A percentile compares a stretch with the other conserved stretches of the same genome.
phyloP scores from a whole-genome alignment of 2,888 invertebrate genomes.

The Agapostemon virescens region DNA sequence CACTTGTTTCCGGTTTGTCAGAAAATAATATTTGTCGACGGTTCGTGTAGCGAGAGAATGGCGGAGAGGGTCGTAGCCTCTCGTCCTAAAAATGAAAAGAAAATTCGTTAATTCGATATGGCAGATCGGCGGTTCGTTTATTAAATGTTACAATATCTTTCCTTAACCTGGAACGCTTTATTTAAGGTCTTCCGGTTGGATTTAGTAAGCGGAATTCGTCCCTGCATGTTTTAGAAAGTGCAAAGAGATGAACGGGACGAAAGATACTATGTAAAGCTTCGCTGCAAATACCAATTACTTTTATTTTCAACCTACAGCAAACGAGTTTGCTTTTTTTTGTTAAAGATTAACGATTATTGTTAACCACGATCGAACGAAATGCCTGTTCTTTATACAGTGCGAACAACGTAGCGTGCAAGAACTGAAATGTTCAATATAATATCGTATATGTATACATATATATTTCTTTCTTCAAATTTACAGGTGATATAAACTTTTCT shows the following conservation, averaged over 20 bases:
- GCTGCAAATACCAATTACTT: neutral
- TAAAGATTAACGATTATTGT: neutral
- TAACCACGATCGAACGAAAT: constrained; percentile 13
- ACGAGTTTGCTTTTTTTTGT: neutral
- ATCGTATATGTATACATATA: constrained; percentile 33
- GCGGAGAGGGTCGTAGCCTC: constrained; percentile 29
- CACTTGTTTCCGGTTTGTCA: neutral
- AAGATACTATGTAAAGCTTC: neutral
- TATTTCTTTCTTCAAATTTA: constrained; percentile 46
- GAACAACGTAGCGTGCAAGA: constrained; percentile 34
- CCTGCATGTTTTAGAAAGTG: neutral
- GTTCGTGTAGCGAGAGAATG: constrained; percentile 29
- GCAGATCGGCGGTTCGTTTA: neutral
- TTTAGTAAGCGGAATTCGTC: neutral
- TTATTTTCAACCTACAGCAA: neutral
- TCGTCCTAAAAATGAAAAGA: constrained; percentile 52
- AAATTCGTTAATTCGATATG: constrained; percentile 22
- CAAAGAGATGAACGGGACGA: neutral
- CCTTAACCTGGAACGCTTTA: neutral
- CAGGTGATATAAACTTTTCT: constrained; percentile 41
- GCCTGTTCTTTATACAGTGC: constrained; percentile 27
- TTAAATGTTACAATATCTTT: neutral
- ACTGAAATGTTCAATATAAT: constrained; percentile 18
- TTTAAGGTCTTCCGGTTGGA: neutral
- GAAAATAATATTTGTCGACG: constrained; percentile 21